phyloP scores from a whole-genome alignment of 1,140 invertebrate genomes.

The Dolichoris vasculosae region DNA sequence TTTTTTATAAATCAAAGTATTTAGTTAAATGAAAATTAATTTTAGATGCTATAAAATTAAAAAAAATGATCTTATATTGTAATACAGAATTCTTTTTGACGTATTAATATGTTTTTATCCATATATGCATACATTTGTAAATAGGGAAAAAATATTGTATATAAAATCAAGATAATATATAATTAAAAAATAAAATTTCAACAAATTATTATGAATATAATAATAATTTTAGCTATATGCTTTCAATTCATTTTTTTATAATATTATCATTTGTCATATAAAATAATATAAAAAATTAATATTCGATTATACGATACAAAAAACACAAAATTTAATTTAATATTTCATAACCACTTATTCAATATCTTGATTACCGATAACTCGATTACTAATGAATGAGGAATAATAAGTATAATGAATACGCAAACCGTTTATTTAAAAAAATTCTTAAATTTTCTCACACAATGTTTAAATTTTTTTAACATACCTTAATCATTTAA shows the following conservation, averaged over 20 bases:
- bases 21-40: no score
- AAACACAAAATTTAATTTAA: background rate
- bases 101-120: background rate
- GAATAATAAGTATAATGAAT: background rate
- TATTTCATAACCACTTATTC: background rate
- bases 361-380: background rate
- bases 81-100: background rate
- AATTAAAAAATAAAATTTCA: background rate
- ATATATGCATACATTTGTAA: background rate
- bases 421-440: background rate
- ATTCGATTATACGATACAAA: background rate
- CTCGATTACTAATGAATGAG: background rate
- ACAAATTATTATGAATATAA: background rate
- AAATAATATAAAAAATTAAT: background rate
- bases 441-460: background rate
- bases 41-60: no score
- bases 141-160: background rate
- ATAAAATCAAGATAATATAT: background rate
- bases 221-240: background rate
- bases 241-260: slow-evolving; percentile 5
- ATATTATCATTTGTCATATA: background rate
- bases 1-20: no score
- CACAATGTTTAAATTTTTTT: background rate
- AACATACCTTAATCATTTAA: background rate
- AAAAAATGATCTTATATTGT: no score